Conservation (phyloP, 2,797 vertebrate genomes). For the Mus caroli region DNA sequence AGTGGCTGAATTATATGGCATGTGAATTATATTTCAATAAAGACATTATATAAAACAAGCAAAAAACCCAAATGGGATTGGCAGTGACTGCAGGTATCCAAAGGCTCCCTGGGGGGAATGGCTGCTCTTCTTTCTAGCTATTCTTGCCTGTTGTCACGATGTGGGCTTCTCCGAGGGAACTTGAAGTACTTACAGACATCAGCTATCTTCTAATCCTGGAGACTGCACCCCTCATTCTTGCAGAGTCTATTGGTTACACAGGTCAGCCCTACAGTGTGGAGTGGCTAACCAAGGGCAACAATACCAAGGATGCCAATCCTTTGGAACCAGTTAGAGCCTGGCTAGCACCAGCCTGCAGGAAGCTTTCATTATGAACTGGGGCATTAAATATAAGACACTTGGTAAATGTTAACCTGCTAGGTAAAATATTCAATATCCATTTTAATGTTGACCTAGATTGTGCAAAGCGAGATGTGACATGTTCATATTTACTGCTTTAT, state of each 20-base stretch:
- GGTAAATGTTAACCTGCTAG: neutral
- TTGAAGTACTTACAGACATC: neutral
- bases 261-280: neutral
- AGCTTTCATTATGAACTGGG: slow-evolving; percentile 9
- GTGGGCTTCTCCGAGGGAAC: neutral
- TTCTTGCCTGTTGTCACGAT: neutral
- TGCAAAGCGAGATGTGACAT: neutral
- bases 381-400: neutral
- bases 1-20: neutral
- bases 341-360: neutral
- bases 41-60: neutral
- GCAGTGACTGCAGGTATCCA: neutral
- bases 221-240: neutral
- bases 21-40: neutral
- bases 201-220: neutral
- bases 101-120: neutral
- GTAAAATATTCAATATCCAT: neutral
- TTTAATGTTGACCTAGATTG: neutral
- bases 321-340: neutral
- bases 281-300: too few relatives aligned
- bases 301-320: neutral
- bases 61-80: neutral
- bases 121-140: neutral
- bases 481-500: neutral
- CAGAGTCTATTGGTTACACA: neutral